Evolutionary conservation across 2,888 invertebrate genomes (phyloP), one percentile per base, ranked within the genome.

Genomic region (Heliconius sara): DNA sequence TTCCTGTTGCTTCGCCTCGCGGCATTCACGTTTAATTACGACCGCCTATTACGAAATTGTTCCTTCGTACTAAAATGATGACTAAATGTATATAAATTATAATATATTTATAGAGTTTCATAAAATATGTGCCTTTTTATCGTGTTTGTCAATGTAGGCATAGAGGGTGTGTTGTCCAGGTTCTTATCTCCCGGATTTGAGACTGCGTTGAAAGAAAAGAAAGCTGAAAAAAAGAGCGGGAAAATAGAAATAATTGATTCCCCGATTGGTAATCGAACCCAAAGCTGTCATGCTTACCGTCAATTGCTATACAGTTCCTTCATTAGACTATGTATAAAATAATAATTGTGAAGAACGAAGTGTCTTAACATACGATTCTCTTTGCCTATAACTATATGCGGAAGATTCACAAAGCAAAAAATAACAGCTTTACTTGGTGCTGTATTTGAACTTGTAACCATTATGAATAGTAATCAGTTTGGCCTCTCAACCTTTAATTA

Each of bases 1-100:
- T 80, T 80, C 82, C 82, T 82, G 80, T 79, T 77, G 71, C 77
- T 60, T 80, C 73, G 82, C 75, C 76, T 60, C 75, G 67, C 66
- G 68, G 68, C 27, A 74, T 57, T 79, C 77, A 79, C 79, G 70
- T 77, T 75, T 81, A 81, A 81, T 79, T 81, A 77, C 68, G 5
- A 10, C 71, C 39, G 65, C 57, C 63, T 66, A 66, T 67, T 75
- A 74, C 57, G 39, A 67, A 74, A 39, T 60, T 34, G 57, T 73
- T 27, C 72, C 52, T 74, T 65, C 70, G 47, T 16, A 25, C 43
- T 39, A 13, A 19, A 4, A 10, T 12, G 34, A 77, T 70, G 77
- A 71, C 30, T 77, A 12, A 68, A 34, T 68, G 39, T 47, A 16
- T 68, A 57, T 34, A n/a, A n/a, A 68, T 70, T 57, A 60, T 52